phyloP scores from a whole-genome alignment of 1,140 invertebrate genomes.

The Prorops nasuta region DNA sequence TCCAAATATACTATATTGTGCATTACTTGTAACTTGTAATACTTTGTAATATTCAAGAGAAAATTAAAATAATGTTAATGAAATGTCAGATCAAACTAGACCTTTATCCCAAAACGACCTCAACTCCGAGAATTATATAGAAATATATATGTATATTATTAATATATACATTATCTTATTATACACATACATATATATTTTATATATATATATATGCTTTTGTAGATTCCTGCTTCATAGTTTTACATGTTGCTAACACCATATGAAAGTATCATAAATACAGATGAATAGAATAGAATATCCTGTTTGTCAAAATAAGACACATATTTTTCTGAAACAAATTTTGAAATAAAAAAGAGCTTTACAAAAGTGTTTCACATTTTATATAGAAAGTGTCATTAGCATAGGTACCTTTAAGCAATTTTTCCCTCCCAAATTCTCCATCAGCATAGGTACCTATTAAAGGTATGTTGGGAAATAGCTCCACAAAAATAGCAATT shows the following conservation, averaged over 20 bases:
- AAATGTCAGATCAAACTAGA: too few species aligned
- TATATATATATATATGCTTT: slow-evolving; percentile 3
- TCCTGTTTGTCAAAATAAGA: slow-evolving; percentile 15
- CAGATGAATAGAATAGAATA: slow-evolving; percentile 35
- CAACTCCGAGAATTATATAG: too few species aligned
- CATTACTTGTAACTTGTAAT: too few species aligned
- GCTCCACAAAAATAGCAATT: slow-evolving; percentile 57
- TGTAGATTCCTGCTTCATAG: background rate
- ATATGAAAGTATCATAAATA: slow-evolving; percentile 50
- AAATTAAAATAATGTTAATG: slow-evolving; percentile 2
- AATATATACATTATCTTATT: background rate
- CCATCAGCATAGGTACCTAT: slow-evolving; percentile 64
- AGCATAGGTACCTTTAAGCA: slow-evolving; percentile 29
- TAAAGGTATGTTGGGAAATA: slow-evolving; percentile 61
- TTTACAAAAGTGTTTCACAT: background rate
- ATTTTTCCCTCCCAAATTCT: slow-evolving; percentile 57
- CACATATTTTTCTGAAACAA: background rate
- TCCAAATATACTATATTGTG: too few species aligned
- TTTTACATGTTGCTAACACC: slow-evolving; percentile 19
- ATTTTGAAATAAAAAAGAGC: slow-evolving; percentile 25
- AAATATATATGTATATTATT: background rate
- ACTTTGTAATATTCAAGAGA: too few species aligned
- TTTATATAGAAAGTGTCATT: background rate
- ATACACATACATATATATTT: slow-evolving; percentile 7
- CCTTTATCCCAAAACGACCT: too few species aligned